Conservation (phyloP, 2,888 invertebrate genomes). For the Amorpha juglandis region DNA sequence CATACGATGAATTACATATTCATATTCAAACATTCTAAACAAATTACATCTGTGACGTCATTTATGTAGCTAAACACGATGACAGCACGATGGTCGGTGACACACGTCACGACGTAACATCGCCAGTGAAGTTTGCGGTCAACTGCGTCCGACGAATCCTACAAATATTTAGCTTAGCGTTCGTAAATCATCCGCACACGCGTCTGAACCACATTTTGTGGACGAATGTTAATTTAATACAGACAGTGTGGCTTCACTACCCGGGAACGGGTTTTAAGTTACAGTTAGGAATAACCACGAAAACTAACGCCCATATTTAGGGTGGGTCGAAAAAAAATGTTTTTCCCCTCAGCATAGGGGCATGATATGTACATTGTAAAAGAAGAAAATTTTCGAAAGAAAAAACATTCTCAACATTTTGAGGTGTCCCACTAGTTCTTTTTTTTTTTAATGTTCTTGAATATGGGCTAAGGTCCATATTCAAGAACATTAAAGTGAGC, state of each 20-base stretch:
- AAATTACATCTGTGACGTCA: not conserved
- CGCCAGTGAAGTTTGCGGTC: constrained; percentile 42
- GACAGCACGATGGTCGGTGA: constrained; percentile 35
- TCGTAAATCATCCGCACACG: constrained; percentile 52
- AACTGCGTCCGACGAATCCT: constrained; percentile 40
- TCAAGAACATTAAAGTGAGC: too few relatives aligned
- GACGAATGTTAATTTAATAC: constrained; percentile 51
- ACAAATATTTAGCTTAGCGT: constrained; percentile 53
- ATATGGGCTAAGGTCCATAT: too few relatives aligned
- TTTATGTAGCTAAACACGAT: constrained; percentile 25
- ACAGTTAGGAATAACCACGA: not conserved
- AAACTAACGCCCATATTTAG: not conserved
- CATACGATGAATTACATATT: too few relatives aligned
- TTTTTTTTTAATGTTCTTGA: too few relatives aligned
- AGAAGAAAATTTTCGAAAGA: too few relatives aligned
- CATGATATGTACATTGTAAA: too few relatives aligned
- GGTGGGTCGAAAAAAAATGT: too few relatives aligned
- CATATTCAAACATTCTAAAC: not conserved
- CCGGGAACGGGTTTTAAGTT: constrained; percentile 32
- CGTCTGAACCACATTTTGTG: constrained; percentile 51
- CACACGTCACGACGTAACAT: constrained; percentile 31
- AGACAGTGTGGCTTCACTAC: constrained; percentile 28
- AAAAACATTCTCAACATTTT: too few relatives aligned
- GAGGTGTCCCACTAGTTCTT: too few relatives aligned
- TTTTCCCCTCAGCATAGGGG: too few relatives aligned